Evolutionary conservation across 2,797 vertebrate species (phyloP), one percentile per base, ranked within the genome.

Genomic region (Spinus olivaceus): DNA sequence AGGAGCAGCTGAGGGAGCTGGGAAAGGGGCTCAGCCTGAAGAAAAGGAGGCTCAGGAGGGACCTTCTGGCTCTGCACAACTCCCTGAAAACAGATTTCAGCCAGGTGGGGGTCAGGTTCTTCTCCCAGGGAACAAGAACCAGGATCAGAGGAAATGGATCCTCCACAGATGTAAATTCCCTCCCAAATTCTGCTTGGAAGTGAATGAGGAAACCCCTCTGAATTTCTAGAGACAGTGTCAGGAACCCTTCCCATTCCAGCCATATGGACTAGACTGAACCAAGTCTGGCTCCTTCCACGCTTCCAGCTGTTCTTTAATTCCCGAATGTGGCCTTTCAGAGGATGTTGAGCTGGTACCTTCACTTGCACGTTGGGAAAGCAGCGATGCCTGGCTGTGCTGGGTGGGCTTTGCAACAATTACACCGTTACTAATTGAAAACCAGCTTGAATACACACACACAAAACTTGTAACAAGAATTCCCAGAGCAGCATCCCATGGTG

Each of bases 321-420:
- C 64, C 49, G 35, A 2, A 39, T 0, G 1, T 70, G 28, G 16
- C 25, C 20, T 32, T 46, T 41, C 32, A 41, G 74, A 78, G 32
- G 39, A 23, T 56, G 13, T 30, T 4, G 5, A 20, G 16, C 12
- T 28, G 35, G 19, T 54, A 3, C 39, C 15, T 35, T 81, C 53
- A 7, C 14, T 21, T 81, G 18, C 51, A 3, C 0, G 0, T 0
- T 46, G 41, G 56, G 37, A 56, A 54, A 46, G 9, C 47, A 19
- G 23, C 0, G 33, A 14, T 81, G 59, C 17, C 47, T 69, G 63
- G 11, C 10, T 61, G 3, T 3, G 5, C 8, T 54, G 66, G 39
- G 59, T 76, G 70, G 56, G 32, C 37, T 89, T 82, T 70, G 74
- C 42, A 53, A 17, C 39, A 39, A 17, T 73, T 85, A 6, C 1